These are phyloP conservation scores for Tipula vernalis DNA, from an alignment of 2,888 invertebrate species.

Conservation along the genomic window DNA sequence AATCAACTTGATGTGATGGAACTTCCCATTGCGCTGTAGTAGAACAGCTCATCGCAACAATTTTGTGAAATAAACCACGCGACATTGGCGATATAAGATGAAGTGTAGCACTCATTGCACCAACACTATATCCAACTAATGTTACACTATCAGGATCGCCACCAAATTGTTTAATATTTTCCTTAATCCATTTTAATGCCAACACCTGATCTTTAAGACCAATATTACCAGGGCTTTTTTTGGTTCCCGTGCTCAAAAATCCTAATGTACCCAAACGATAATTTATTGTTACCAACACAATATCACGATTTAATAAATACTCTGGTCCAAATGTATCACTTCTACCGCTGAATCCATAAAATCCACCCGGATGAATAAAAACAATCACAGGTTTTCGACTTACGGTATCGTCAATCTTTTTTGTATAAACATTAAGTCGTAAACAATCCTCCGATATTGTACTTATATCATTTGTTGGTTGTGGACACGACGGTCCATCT, in stretches of 20 bases:
- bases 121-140: slow-evolving; percentile 44
- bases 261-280: slow-evolving; percentile 35
- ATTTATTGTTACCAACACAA: slow-evolving; percentile 28
- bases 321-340: background rate
- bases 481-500: too few species aligned
- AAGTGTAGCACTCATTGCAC: slow-evolving; percentile 36
- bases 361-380: slow-evolving; percentile 12
- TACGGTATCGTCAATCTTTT: background rate
- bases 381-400: slow-evolving; percentile 10
- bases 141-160: slow-evolving; percentile 41
- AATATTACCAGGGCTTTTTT: slow-evolving; percentile 49
- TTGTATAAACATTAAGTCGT: background rate
- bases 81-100: slow-evolving; percentile 50
- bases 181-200: slow-evolving; percentile 34
- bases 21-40: slow-evolving; percentile 40
- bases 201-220: slow-evolving; percentile 55
- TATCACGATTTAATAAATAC: slow-evolving; percentile 23
- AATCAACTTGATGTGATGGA: background rate
- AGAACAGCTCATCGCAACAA: slow-evolving; percentile 52
- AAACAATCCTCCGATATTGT: background rate
- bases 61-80: slow-evolving; percentile 51
- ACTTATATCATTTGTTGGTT: too few species aligned
- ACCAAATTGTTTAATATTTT: too few species aligned
- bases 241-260: slow-evolving; percentile 46
- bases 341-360: background rate